phyloP scores from a whole-genome alignment of 2,888 invertebrate genomes.

The Drepana falcataria region DNA sequence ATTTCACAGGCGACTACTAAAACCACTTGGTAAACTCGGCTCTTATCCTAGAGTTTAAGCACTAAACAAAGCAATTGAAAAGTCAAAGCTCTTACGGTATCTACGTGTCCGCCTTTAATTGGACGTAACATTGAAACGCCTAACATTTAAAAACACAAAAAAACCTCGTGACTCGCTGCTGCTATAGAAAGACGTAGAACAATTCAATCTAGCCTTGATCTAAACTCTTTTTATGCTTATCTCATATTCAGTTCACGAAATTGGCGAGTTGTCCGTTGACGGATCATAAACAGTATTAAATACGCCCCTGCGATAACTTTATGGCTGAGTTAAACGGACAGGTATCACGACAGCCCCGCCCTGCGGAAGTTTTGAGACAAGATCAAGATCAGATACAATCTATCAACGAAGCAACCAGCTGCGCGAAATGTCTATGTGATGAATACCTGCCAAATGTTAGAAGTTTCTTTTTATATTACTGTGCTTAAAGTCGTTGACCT shows the following conservation, averaged over 20 bases:
- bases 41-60: no score
- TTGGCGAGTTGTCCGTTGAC: constrained; percentile 24
- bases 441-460: constrained; percentile 18
- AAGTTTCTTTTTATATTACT: constrained; percentile 5
- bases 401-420: constrained; percentile 37
- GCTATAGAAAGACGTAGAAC: constrained; percentile 28
- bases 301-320: constrained; percentile 39
- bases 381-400: constrained; percentile 26
- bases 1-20: background rate
- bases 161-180: constrained; percentile 32
- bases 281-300: constrained; percentile 32
- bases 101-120: constrained; percentile 5
- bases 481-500: no score
- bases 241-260: constrained; percentile 52
- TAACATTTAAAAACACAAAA: constrained; percentile 28
- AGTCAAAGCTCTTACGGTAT: background rate
- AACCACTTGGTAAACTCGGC: no score
- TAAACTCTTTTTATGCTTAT: constrained; percentile 47
- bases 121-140: constrained; percentile 24
- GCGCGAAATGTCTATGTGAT: constrained; percentile 17
- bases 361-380: constrained; percentile 28
- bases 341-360: constrained; percentile 37
- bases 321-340: constrained; percentile 41
- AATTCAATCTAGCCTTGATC: constrained; percentile 47
- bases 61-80: background rate